Evolutionary conservation across 53 echinoderm and acorn worm genomes (phyloP), one percentile per base, ranked within the genome.

Genomic region (Echinarachnius parma): DNA sequence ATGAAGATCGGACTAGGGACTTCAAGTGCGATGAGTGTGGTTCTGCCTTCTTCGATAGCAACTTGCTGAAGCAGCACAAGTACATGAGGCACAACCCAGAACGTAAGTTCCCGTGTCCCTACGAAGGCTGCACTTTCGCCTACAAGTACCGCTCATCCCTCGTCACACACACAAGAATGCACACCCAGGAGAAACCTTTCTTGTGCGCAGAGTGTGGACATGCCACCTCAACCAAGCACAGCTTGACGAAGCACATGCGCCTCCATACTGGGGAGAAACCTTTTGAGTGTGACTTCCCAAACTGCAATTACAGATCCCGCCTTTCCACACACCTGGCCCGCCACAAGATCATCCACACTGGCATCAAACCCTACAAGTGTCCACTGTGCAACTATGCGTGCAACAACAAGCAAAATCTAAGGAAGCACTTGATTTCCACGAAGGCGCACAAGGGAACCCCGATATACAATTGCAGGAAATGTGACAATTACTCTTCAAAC

Each of bases 191-290:
- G 42, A 91, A 87, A 56, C 96, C 96, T 1, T 89, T 59, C 72
- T 70, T 95, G 24, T 95, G 96, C 46, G 37, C 81, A 4, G 62
- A 70, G 39, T 95, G 96, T 60, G 96, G 96, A 4, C 87, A 85
- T 64, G 63, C 78, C 26, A 78, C 82, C 24, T 59, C 85, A 11
- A 87, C 84, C 20, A 84, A 84, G 74, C 77, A 95, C 65, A 74
- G 85, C 4, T 61, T 95, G 44, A 77, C 79, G 14, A 84, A 85
- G 48, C 96, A 95, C 74, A 75, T 68, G 25, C 76, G 90, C 28
- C 87, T 84, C 22, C 96, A 95, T 59, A 91, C 96, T 2, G 90
- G 87, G 4, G 96, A 87, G 50, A 95, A 89, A 59, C 96, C 96
- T 5, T 95, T 87, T 62, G 70, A 84, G n/a, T 95, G 96, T 60